These are phyloP conservation scores for Halichondria panicea DNA, from an alignment of 37 sponge, comb jelly and placozoan species.

Conservation along the genomic window DNA sequence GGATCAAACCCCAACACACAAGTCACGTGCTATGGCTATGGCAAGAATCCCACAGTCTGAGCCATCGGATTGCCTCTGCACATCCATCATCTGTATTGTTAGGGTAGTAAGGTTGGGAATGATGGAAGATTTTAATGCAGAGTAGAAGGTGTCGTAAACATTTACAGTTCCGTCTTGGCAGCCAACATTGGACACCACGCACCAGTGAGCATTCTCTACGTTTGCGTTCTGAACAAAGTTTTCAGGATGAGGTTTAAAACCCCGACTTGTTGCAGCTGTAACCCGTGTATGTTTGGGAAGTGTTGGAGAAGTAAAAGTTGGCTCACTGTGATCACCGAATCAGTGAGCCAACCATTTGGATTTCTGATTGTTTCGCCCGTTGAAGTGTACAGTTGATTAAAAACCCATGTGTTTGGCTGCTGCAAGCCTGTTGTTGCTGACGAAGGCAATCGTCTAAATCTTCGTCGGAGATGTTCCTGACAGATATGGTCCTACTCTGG, in stretches of 20 bases:
- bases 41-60: constrained; percentile 13
- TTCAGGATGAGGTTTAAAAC: not conserved
- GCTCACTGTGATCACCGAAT: too few species aligned
- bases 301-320: too few species aligned
- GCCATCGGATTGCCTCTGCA: not conserved
- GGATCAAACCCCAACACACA: constrained; percentile 4
- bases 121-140: not conserved
- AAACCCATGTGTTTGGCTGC: too few species aligned
- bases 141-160: constrained; percentile 7
- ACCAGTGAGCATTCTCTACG: constrained; percentile 1
- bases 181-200: not conserved
- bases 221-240: constrained; percentile 2
- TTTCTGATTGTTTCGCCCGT: too few species aligned
- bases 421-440: too few species aligned
- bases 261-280: too few species aligned
- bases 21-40: constrained; percentile 9
- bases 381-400: too few species aligned
- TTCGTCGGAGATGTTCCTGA: too few species aligned
- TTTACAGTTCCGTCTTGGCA: not conserved
- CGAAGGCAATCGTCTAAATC: too few species aligned
- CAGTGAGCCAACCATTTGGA: too few species aligned
- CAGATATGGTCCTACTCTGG: too few species aligned
- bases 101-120: constrained; percentile 1
- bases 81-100: constrained; percentile 5
- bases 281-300: too few species aligned